Evolutionary conservation across 2,888 invertebrate species (phyloP).

Genomic region (Digitonthophagus gazella): DNA sequence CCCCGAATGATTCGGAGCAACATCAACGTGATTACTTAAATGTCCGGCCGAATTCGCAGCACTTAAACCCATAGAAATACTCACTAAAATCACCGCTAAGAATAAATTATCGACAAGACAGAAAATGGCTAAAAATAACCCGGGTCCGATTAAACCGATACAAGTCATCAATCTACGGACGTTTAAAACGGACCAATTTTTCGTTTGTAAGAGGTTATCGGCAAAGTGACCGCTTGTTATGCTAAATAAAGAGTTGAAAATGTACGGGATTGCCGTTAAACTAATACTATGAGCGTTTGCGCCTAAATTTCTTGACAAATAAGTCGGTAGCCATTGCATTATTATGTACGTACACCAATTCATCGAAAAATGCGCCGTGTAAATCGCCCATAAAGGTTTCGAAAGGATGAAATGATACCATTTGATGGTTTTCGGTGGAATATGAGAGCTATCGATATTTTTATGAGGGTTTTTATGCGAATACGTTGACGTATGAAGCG

Average conservation of each 20-base stretch:
- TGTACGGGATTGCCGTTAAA: constrained; percentile 71
- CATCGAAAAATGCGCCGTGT: constrained; percentile 75
- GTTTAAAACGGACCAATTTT: constrained; percentile 64
- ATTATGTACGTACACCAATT: constrained; percentile 79
- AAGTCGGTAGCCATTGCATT: constrained; percentile 78
- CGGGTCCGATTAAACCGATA: constrained; percentile 70
- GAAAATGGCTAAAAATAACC: constrained; percentile 67
- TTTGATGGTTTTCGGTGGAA: too few species aligned
- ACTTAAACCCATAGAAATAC: constrained; percentile 72
- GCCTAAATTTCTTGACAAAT: constrained; percentile 62
- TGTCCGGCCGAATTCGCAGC: constrained; percentile 76
- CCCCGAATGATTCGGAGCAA: constrained; percentile 75
- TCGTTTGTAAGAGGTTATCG: constrained; percentile 56
- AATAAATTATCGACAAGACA: constrained; percentile 68
- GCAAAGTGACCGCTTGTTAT: constrained; percentile 71
- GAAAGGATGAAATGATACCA: constrained; percentile 67
- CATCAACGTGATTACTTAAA: constrained; percentile 73
- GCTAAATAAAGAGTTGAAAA: constrained; percentile 69
- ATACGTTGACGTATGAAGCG: constrained; percentile 53
- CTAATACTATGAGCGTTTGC: constrained; percentile 68
- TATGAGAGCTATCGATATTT: too few species aligned
- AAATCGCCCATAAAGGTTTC: constrained; percentile 72
- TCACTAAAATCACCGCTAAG: constrained; percentile 68
- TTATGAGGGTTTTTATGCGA: too few species aligned
- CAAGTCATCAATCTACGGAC: constrained; percentile 68